These are phyloP conservation scores for Gopherus evgoodei DNA, from an alignment of 2,113 vertebrate species.

Conservation along the genomic window DNA sequence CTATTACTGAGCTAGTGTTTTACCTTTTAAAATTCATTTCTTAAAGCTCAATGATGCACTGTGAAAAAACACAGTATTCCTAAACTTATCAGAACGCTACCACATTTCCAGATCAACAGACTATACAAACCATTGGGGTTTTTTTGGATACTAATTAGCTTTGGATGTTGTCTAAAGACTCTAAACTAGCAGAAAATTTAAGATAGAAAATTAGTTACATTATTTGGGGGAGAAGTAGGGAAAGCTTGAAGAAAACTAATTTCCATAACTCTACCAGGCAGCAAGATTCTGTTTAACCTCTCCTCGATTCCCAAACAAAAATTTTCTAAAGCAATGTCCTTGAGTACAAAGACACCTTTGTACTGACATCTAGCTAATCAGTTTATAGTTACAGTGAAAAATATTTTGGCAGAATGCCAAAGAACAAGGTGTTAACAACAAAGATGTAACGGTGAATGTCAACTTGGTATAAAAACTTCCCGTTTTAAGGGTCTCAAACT, in stretches of 20 bases:
- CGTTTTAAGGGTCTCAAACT: not conserved
- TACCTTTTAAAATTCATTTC: not conserved
- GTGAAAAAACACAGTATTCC: not conserved
- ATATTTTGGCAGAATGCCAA: slow-evolving; percentile 74
- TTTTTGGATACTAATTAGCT: not conserved
- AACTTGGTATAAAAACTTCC: not conserved
- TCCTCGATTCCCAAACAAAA: slow-evolving; percentile 55
- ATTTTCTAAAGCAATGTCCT: slow-evolving; percentile 66
- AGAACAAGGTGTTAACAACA: slow-evolving; percentile 72
- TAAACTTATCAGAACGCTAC: not conserved
- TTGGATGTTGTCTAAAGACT: not conserved
- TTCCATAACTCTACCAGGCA: slow-evolving; percentile 49
- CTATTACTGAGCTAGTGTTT: not conserved
- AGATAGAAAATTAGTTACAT: not conserved
- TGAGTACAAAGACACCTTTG: slow-evolving; percentile 79
- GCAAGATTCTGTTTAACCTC: slow-evolving; percentile 67
- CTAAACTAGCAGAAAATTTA: not conserved
- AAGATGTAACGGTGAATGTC: slow-evolving; percentile 67
- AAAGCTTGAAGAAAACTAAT: slow-evolving; percentile 40
- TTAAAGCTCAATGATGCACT: not conserved
- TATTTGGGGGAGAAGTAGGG: not conserved
- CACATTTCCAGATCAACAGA: not conserved
- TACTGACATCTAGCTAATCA: slow-evolving; percentile 82
- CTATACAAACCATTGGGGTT: not conserved
- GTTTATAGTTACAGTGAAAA: slow-evolving; percentile 76